These are phyloP conservation scores for Gymnorhina tibicen DNA, from an alignment of 2,113 vertebrate genomes.

Conservation along the genomic window DNA sequence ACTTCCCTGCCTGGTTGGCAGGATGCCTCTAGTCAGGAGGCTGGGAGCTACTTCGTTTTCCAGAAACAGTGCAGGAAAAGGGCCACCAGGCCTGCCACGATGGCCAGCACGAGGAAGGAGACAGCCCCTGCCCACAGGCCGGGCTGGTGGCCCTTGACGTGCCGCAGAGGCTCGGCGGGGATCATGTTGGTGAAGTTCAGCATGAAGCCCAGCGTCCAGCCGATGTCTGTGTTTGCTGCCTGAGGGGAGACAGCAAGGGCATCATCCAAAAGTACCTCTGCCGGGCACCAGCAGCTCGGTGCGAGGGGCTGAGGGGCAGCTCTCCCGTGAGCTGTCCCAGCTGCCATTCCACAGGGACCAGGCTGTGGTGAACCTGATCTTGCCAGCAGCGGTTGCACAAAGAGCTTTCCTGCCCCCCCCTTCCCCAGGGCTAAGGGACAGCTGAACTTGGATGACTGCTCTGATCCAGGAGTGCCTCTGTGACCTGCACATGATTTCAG, in stretches of 20 bases:
- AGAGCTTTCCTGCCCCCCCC: background rate
- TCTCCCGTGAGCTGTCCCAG: background rate
- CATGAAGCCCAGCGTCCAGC: slow-evolving; percentile 95
- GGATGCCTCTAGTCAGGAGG: background rate
- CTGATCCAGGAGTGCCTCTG: background rate
- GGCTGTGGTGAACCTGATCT: background rate
- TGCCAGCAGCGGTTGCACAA: background rate
- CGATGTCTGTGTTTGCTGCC: slow-evolving; percentile 81
- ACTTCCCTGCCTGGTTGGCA: background rate
- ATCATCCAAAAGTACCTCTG: background rate
- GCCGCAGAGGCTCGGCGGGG: slow-evolving; percentile 64
- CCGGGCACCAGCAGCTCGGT: background rate
- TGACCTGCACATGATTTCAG: background rate
- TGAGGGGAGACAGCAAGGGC: slow-evolving; percentile 50
- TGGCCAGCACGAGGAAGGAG: slow-evolving; percentile 67
- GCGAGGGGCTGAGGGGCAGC: background rate
- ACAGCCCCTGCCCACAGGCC: slow-evolving; percentile 76
- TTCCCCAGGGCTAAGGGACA: background rate
- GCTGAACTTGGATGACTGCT: background rate
- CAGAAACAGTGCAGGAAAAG: slow-evolving; percentile 7
- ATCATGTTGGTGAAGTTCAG: slow-evolving; percentile 85
- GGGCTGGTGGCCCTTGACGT: slow-evolving; percentile 60
- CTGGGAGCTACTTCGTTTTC: slow-evolving; percentile 20
- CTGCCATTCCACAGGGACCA: background rate
- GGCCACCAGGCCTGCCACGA: background rate